Base-by-base conservation (phyloP, 2,888 invertebrate species). In the Pteria penguin region DNA sequence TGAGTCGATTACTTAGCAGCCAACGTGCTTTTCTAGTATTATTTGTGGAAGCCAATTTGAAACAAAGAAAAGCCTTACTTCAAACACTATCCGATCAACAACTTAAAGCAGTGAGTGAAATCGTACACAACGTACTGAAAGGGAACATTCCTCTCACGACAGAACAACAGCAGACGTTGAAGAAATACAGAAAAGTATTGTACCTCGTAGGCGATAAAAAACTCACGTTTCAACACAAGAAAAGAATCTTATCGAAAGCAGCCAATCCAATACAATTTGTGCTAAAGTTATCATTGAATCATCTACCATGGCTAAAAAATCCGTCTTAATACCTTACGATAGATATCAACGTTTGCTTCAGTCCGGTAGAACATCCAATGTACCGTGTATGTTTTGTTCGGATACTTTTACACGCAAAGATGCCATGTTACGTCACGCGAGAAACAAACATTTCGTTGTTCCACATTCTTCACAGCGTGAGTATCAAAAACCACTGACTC, bases 51-150 rank as follows among this genome's bases (percentile, higher is more conserved):
- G 63, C 73, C 14, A 31, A 45, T 11, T 14, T 61, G 2, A 24
- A 54, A 22, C 78, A 78, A 27, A 75, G 77, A 33, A 70, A 70
- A 62, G 72, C 68, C 14, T 54, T 78, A 14, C 54, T 78, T 27
- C 36, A 57, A 8, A 75, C 75, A 4, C 54, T 73, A 22, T 63
- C 73, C 14, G 61, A 61, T 54, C 36, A 24, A 11, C 78, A 78
- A 65, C 24, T 78, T 60, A 67, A 68, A 75, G 72, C 57, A 2
- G 22, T 77, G 14, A 29, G 58, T 24, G 63, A 77, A 54, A 72
- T 76, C 31, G 58, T 63, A 18, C 45, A 36, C 8, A 66, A 66
- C 52, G 66, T 66, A 11, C 26, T 66, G 26, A 36, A 66, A 45
- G 45, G 66, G 24, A 45, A 45, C 24, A n/a, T 66, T 22, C 27